Evolutionary conservation across 2,113 vertebrate species (phyloP).

Genomic region (Neotoma lepida): DNA sequence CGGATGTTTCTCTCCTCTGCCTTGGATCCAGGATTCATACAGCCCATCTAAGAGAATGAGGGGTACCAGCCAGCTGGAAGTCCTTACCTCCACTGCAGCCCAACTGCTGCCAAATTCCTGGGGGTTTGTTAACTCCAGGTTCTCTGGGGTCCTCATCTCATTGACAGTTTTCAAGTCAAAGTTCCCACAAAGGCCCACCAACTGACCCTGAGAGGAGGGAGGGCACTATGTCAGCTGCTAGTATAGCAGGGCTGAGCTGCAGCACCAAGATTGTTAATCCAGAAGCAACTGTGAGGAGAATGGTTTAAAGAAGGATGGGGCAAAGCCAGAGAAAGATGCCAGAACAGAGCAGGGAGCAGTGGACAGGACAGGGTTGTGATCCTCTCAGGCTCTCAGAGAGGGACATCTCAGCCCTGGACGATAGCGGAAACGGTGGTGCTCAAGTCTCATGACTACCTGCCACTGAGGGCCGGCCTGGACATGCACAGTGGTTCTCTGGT

Average conservation of each 20-base stretch:
- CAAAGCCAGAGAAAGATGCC: not conserved
- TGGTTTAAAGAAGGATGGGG: not conserved
- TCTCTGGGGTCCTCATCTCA: slow-evolving; percentile 95
- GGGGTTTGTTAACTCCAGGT: slow-evolving; percentile 92
- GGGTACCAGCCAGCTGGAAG: not conserved
- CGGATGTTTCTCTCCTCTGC: not conserved
- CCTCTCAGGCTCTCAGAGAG: not conserved
- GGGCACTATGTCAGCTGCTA: not conserved
- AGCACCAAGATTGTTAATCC: not conserved
- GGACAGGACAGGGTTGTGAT: not conserved
- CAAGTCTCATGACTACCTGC: slow-evolving; percentile 87
- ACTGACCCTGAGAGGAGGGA: slow-evolving; percentile 86
- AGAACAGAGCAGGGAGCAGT: rapidly evolving
- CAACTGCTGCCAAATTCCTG: slow-evolving; percentile 98
- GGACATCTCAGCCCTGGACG: not conserved
- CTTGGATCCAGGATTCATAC: not conserved
- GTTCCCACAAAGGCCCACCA: slow-evolving; percentile 95
- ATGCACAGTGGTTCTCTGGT: slow-evolving; percentile 95
- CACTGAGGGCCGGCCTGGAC: slow-evolving; percentile 94
- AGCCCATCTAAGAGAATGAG: not conserved
- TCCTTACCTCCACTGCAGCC: slow-evolving; percentile 90
- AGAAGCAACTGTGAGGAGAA: not conserved
- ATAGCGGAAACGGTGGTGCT: not conserved
- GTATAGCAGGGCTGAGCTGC: not conserved
- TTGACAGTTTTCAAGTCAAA: slow-evolving; percentile 96